Evolutionary conservation across 1,140 invertebrate species (phyloP).

Genomic region (Zaprionus africanus): DNA sequence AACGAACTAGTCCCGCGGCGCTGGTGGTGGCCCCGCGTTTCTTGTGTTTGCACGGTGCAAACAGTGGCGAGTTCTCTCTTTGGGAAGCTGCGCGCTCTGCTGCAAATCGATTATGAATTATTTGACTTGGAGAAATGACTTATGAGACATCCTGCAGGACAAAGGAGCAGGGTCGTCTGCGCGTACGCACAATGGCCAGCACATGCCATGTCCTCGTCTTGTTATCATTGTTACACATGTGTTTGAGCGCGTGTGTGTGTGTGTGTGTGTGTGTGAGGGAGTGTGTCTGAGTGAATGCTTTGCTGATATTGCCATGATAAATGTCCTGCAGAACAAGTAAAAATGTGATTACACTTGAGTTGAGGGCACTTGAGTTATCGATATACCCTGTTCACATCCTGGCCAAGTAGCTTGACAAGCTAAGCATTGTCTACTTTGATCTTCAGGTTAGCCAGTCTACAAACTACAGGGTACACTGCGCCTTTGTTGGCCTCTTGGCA

Average conservation of each 20-base stretch:
- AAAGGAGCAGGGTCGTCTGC: constrained; percentile 35
- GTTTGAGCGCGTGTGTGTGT: background rate
- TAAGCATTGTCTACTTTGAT: background rate
- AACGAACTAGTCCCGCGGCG: constrained; percentile 63
- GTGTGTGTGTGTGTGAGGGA: constrained; percentile 2
- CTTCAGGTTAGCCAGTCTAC: background rate
- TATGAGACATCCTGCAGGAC: constrained; percentile 71
- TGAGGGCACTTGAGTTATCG: constrained; percentile 12
- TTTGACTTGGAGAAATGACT: constrained; percentile 83
- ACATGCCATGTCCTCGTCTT: constrained; percentile 41
- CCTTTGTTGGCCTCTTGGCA: constrained; percentile 59
- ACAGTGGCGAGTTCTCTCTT: constrained; percentile 6
- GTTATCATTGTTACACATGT: constrained; percentile 63
- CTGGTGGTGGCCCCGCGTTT: background rate
- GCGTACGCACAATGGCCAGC: constrained; percentile 57
- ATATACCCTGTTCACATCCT: background rate
- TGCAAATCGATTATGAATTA: constrained; percentile 84
- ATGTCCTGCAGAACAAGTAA: constrained; percentile 17
- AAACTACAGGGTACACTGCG: background rate
- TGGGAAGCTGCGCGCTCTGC: constrained; percentile 18
- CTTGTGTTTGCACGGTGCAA: constrained; percentile 41
- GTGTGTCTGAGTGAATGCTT: constrained; percentile 14
- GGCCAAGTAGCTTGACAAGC: background rate
- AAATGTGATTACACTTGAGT: constrained; percentile 17
- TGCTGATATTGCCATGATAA: constrained; percentile 25